phyloP scores from a whole-genome alignment of 2,797 vertebrate genomes.

The Microchirus variegatus region DNA sequence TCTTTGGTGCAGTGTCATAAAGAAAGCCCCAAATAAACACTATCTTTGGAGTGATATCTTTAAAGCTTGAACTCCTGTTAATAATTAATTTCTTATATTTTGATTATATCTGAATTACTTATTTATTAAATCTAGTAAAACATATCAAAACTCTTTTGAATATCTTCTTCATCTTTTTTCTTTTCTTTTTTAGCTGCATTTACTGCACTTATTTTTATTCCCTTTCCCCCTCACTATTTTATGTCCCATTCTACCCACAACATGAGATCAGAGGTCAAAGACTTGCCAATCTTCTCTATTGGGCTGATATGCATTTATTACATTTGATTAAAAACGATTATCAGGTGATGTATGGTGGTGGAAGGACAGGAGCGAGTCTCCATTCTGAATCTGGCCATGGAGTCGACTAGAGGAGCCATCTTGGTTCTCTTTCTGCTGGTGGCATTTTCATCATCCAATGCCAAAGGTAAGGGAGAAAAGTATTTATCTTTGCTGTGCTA shows the following conservation, averaged over 20 bases:
- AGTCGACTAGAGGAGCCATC: conserved; percentile 10
- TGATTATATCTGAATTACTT: background rate
- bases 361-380: conserved; percentile 2
- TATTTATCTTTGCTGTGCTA: background rate
- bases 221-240: too few relatives aligned
- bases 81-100: conserved; percentile 6
- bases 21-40: conserved; percentile 10
- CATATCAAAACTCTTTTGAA: background rate
- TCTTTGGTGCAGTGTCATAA: conserved; percentile 36
- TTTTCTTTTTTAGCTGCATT: background rate
- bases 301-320: conserved; percentile 47
- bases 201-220: background rate
- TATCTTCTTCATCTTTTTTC: background rate
- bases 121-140: background rate
- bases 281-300: background rate
- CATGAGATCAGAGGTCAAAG: conserved; percentile 1
- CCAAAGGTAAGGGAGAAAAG: conserved; percentile 61
- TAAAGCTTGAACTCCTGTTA: conserved; percentile 11
- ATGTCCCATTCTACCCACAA: too few relatives aligned
- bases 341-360: conserved; percentile 10
- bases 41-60: conserved; percentile 9
- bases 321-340: conserved; percentile 32
- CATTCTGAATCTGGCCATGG: conserved; percentile 53
- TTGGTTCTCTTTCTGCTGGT: conserved; percentile 56
- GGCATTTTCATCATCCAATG: conserved; percentile 19